Base-by-base conservation (phyloP, 2,113 vertebrate species). In the Sylvietta virens region DNA sequence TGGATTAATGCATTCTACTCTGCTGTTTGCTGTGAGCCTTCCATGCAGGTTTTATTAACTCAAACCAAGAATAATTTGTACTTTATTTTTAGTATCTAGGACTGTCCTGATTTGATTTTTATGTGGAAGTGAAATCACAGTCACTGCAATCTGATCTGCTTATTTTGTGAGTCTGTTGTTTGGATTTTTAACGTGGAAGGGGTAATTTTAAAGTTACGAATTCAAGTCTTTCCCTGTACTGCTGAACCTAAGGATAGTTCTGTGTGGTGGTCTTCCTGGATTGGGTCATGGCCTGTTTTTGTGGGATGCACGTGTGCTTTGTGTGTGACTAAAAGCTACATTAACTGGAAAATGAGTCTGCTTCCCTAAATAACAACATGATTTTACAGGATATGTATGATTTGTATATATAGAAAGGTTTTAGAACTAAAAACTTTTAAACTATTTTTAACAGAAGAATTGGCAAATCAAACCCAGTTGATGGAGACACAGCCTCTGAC, bases 241-340 rank as follows among this genome's bases (percentile, higher is more conserved):
- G 17, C 21, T 80, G 44, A 66, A 70, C 39, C 10, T 33, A 39
- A 26, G 35, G 54, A 33, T 17, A 80, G 31, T n/a, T 48, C 11
- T 33, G 5, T 30, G 39, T 71, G 15, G 7, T 67, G 33, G 4
- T 77, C 9, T 7, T 76, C 13, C n/a, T 81, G 60, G 5, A 16
- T 8, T 54, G 39, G 11, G 19, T 44, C 54, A 3, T 18, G 13
- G 8, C 5, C 4, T 10, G 28, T 74, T 48, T 45, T 31, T 4
- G 1, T 5, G 40, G 11, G 26, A 7, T 11, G 4, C 2, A 2
- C 1, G 0, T n/a, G 28, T 71, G 12, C 21, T 51, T n/a, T 60
- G 18, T 27, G 19, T 48, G 13, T 61, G 60, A 87, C 39, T 64
- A 53, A 67, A 92, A 81, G 10, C 19, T 76, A 16, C 22, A 33